Percentiles rank a stretch among this genome's conserved stretches.
Evolutionary conservation across 2,888 invertebrate species (phyloP).

Genomic region (Ametastegia equiseti): DNA sequence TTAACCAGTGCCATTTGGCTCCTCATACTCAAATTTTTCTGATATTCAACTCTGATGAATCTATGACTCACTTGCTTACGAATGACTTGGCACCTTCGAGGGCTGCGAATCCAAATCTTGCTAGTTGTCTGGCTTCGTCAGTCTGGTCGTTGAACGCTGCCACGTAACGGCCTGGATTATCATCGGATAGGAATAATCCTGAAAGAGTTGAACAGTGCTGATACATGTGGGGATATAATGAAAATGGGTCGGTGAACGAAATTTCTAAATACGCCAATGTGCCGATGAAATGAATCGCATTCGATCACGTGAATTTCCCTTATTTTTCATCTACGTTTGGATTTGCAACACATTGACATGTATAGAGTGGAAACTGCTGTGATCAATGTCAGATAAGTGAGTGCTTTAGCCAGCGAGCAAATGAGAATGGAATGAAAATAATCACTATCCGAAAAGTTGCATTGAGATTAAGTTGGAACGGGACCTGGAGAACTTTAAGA

Average conservation of each 20-base stretch:
- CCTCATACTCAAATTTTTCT: too few species aligned
- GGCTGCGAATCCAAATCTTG: slow-evolving; percentile 84
- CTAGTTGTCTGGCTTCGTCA: slow-evolving; percentile 80
- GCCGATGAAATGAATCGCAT: too few species aligned
- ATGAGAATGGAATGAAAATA: too few species aligned
- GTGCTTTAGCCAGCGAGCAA: too few species aligned
- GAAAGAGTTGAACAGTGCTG: slow-evolving; percentile 54
- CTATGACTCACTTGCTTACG: slow-evolving; percentile 78
- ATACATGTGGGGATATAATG: neutral
- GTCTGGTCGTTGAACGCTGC: slow-evolving; percentile 86
- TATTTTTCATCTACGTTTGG: too few species aligned
- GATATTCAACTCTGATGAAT: too few species aligned
- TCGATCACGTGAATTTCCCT: too few species aligned
- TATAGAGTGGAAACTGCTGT: too few species aligned
- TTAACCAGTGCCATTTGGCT: too few species aligned
- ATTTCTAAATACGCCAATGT: neutral
- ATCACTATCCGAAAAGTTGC: neutral
- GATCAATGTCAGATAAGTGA: too few species aligned
- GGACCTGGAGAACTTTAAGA: too few species aligned
- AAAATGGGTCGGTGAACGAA: neutral
- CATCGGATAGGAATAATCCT: slow-evolving; percentile 82
- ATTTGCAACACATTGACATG: too few species aligned
- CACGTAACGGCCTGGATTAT: slow-evolving; percentile 83
- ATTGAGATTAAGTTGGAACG: neutral
- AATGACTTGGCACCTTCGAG: slow-evolving; percentile 82